Evolutionary conservation across 2,888 invertebrate genomes (phyloP), one percentile per base, ranked within the genome.

Genomic region (Trachelus stipa): DNA sequence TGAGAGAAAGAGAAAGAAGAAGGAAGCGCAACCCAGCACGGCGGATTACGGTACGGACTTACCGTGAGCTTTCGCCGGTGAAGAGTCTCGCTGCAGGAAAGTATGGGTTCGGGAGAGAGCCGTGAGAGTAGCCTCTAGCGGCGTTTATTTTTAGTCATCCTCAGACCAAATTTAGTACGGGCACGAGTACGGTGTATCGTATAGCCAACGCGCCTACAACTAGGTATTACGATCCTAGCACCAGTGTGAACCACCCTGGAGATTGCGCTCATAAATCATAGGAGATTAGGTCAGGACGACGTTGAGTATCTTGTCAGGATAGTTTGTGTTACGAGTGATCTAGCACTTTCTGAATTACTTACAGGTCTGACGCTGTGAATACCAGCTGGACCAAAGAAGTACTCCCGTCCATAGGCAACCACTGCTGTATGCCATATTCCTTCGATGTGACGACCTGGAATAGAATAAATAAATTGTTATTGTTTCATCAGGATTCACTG

Each of bases 401-500:
- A 97, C 92, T 98, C 98, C 83, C 95, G 93, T 75, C 95, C 96
- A 92, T 95, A 97, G 30, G 95, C 97, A 82, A 98, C 96, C 81
- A 98, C 93, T n/a, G 95, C 94, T n/a, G 98, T 98, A 92, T 98
- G 98, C 98, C 98, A 98, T 87, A 98, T 95, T 78, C 98, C 98
- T 88, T 98, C 97, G 82, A 98, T 93, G 87, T 95, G 95, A 86
- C 95, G 95, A 73, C 97, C 98, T 98, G 92, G 68, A 89, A 89
- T 80, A 33, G 71, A 12, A 68, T 68, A 68, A 71, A 33, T 56
- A 56, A 15, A 56, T 56, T 9, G 6, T 56, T 56, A 56, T 15
- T 15, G 23, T 23, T 56, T 56, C 23, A 23, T 15, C 56, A 56
- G 23, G 9, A 56, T 23, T 9, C 56, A 56, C 23, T 23, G 23